Base-by-base conservation (phyloP, 2,113 vertebrate genomes). In the Oryzias celebensis region DNA sequence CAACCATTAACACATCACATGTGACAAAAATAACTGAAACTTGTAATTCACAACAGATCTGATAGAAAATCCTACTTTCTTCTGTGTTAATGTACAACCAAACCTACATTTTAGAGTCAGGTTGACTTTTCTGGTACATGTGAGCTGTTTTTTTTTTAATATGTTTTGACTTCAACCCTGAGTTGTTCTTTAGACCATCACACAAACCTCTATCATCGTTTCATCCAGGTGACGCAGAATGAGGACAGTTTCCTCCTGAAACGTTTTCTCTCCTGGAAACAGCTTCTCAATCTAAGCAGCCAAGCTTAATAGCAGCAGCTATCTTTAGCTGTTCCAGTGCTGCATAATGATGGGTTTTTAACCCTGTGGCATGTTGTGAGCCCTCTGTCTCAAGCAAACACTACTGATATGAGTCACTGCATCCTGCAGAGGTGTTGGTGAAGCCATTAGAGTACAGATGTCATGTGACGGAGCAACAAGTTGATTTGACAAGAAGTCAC, bases 261-360 rank as follows among this genome's bases (percentile, higher is more conserved):
- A 17, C 44, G 17, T 47, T 45, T 36, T 77, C 53, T 75, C 82
- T 72, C 77, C 82, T 79, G 82, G 69, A 79, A 76, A 49, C 54
- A 59, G 62, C 68, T 74, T 62, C 51, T 77, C 66, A 8, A 65
- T 65, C 63, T 64, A 67, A 81, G 77, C 66, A 74, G 68, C 70
- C 12, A 7, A 58, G 56, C 63, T 62, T 69, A 77, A 84, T 68
- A 61, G 59, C 62, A 68, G 45, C 78, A 36, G 75, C 75, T 81
- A 81, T 85, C 73, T 85, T 81, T 75, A 81, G 76, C 67, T 0
- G 1, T 64, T 47, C 51, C 3, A 14, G 58, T 70, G 73, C 81
- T 48, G 73, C 59, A 68, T 80, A 79, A 77, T 73, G 80, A 80
- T 46, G 52, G 31, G 4, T 67, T 65, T 73, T 75, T 52, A 69